Base-by-base conservation (phyloP, 64 coral and sea anemone genomes). In the Pocillopora damicornis region DNA sequence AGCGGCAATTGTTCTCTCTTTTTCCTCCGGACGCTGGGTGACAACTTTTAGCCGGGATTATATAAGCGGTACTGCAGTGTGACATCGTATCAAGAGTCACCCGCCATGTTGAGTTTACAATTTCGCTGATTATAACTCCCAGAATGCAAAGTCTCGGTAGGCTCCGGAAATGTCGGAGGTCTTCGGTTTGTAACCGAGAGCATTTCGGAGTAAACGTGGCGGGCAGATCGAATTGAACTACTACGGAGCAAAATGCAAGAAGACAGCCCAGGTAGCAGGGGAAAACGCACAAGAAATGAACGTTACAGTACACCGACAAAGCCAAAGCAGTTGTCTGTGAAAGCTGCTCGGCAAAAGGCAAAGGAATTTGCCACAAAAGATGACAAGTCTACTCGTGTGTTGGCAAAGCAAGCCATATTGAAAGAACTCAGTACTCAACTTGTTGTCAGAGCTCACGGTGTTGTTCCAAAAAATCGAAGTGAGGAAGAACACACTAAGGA, bases 401-500 rank as follows among this genome's bases (percentile, higher is more conserved):
- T 84, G 64, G 90, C 90, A 73, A 92, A 92, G 57, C 62, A 87
- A 87, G 90, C 90, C 18, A 80, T 92, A 36, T 72, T 92, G 22
- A 76, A 64, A 59, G 90, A 92, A 75, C 82, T 92, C 34, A 79
- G 58, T 35, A 30, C 83, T 59, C 90, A 92, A 9, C 61, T 92
- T 42, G 17, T 38, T 37, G 78, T 92, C 7, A 86, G 63, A 78
- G 90, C 90, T 76, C 61, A 74, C 20, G 76, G 83, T 71, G 34
- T 92, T 58, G 35, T 63, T 8, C 80, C 89, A 20, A 37, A n/a
- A 20, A 67, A 58, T 73, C 81, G 81, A 85, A 85, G 20, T 11
- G 56, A 51, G 8, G 65, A 2, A 1, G 81, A 59, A 0, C 57
- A 85, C 71, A 13, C 15, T 72, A n/a, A 8, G 58, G 71, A 85